phyloP scores from a whole-genome alignment of 2,888 invertebrate genomes.

The Rotaria macrura region DNA sequence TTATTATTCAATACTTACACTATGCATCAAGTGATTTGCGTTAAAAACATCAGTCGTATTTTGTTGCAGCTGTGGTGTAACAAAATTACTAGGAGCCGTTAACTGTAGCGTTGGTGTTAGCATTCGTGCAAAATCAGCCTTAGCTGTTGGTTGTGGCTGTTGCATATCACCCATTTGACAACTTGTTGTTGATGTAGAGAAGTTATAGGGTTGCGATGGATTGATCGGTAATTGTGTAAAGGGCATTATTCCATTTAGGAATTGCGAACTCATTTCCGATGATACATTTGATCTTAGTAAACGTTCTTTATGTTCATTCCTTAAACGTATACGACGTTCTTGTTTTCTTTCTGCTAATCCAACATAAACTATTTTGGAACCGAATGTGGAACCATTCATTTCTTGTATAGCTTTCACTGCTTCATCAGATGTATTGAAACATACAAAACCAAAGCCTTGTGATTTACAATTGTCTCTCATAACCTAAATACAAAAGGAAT shows the following conservation, averaged over 20 bases:
- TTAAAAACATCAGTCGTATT: not conserved
- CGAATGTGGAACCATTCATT: conserved; percentile 31
- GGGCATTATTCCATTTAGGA: no score
- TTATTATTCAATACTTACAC: not conserved
- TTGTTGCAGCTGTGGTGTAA: not conserved
- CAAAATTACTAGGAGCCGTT: no score
- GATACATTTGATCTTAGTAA: not conserved
- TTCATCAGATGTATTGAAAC: conserved; percentile 83
- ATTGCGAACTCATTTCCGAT: not conserved
- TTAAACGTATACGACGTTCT: conserved; percentile 64
- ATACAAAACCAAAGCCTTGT: conserved; percentile 92
- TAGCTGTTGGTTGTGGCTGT: not conserved
- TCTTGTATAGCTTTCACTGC: conserved; percentile 59
- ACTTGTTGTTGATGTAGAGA: conserved; percentile 17
- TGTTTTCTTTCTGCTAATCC: conserved; percentile 97
- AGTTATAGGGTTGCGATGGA: not conserved
- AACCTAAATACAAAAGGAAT: conserved; percentile 34
- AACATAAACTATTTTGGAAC: conserved; percentile 62
- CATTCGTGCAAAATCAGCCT: no score
- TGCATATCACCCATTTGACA: not conserved
- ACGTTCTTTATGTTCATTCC: not conserved
- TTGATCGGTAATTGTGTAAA: no score
- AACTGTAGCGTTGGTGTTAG: no score
- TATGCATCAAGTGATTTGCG: not conserved
- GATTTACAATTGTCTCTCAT: conserved; percentile 66